Conservation (phyloP, 2,797 vertebrate species). For the Tapirus indicus region DNA sequence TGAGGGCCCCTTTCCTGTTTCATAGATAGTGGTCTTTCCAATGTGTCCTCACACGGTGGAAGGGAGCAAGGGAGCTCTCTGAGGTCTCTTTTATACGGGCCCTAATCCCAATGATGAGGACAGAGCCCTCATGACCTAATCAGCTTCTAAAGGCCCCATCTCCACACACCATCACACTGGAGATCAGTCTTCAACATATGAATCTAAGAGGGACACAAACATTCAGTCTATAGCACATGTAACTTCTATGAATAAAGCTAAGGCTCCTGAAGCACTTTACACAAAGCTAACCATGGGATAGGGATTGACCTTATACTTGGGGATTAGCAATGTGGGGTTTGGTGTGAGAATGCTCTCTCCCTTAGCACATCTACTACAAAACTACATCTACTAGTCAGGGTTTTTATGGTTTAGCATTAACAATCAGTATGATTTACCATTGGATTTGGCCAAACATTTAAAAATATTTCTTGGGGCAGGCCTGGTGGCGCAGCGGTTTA, state of each 20-base stretch:
- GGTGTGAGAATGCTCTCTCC: background rate
- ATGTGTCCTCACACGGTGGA: background rate
- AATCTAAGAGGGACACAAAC: background rate
- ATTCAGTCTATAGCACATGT: background rate
- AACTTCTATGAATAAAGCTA: background rate
- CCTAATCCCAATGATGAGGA: background rate
- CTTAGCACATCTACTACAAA: background rate
- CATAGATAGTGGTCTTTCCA: background rate
- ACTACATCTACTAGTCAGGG: background rate
- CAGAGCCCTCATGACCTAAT: background rate
- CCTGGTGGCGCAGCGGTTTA: too few relatives aligned
- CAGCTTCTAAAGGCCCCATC: background rate
- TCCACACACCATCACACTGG: background rate
- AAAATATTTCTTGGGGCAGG: background rate
- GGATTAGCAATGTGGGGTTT: background rate
- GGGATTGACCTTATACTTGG: background rate
- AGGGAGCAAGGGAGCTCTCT: background rate
- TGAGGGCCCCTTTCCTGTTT: background rate
- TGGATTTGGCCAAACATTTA: background rate
- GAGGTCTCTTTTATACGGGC: background rate
- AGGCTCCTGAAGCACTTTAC: background rate
- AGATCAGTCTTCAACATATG: background rate
- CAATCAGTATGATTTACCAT: background rate
- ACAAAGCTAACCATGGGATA: background rate
- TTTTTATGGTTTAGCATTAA: background rate